Evolutionary conservation across 2,888 invertebrate genomes (phyloP).

Genomic region (Eupithecia subfuscata): DNA sequence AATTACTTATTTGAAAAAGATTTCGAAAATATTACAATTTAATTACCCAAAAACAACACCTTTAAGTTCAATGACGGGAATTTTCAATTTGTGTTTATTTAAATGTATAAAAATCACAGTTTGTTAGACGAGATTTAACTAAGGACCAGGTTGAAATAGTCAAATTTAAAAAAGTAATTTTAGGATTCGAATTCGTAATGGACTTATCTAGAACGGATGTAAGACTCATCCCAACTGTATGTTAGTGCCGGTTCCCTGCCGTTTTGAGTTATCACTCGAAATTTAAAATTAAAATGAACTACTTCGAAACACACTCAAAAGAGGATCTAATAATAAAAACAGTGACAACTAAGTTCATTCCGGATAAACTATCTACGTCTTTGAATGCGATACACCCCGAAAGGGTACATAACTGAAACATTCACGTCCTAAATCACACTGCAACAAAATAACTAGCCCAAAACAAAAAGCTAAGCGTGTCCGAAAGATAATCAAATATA

Average conservation of each 20-base stretch:
- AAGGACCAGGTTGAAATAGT: too few relatives aligned
- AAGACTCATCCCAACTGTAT: too few relatives aligned
- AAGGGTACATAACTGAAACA: not conserved
- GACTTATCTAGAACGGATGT: too few relatives aligned
- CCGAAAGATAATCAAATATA: constrained; percentile 27
- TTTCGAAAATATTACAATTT: not conserved
- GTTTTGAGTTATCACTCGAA: too few relatives aligned
- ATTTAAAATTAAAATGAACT: not conserved
- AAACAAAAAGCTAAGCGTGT: not conserved
- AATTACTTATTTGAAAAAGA: not conserved
- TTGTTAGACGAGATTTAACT: too few relatives aligned
- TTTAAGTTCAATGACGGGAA: not conserved
- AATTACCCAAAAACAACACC: not conserved
- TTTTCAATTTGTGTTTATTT: too few relatives aligned
- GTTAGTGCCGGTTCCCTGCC: too few relatives aligned
- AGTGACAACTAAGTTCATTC: not conserved
- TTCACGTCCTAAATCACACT: not conserved
- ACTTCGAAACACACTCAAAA: not conserved
- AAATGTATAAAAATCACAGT: too few relatives aligned
- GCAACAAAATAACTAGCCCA: not conserved
- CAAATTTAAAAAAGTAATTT: too few relatives aligned
- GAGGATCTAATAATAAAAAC: not conserved
- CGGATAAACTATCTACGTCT: not conserved
- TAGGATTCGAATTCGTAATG: too few relatives aligned
- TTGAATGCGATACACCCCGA: not conserved